Conservation (phyloP, 2,888 invertebrate genomes). For the Apodemia hepburni region DNA sequence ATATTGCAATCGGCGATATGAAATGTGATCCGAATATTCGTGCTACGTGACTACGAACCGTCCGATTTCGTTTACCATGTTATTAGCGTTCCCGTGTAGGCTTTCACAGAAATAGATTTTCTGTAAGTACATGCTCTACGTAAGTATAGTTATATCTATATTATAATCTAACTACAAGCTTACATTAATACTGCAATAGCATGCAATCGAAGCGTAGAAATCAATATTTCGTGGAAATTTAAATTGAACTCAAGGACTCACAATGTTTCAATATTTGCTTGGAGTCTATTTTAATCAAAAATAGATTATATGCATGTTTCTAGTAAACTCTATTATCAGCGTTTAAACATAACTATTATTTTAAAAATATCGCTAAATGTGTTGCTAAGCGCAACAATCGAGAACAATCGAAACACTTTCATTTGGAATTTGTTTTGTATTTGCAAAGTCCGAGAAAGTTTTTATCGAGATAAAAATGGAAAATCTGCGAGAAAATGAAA, state of each 20-base stretch:
- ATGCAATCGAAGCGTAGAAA: constrained; percentile 25
- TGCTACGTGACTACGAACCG: not conserved
- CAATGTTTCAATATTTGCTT: constrained; percentile 2
- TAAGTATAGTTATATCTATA: not conserved
- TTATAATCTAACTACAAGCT: constrained; percentile 12
- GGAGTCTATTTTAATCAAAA: not conserved
- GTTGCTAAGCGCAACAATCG: too few relatives aligned
- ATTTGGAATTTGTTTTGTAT: too few relatives aligned
- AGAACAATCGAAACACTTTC: too few relatives aligned
- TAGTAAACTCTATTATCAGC: too few relatives aligned
- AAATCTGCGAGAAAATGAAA: too few relatives aligned
- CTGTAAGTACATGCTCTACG: constrained; percentile 19
- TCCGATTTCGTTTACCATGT: constrained; percentile 14
- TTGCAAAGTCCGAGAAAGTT: too few relatives aligned
- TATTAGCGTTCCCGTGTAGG: constrained; percentile 16
- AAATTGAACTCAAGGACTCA: not conserved
- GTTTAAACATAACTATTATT: too few relatives aligned
- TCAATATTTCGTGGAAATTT: constrained; percentile 21
- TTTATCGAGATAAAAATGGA: too few relatives aligned
- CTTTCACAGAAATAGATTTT: constrained; percentile 26
- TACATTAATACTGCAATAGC: constrained; percentile 24
- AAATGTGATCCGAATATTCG: constrained; percentile 8
- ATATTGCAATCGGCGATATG: not conserved
- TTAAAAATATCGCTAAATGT: too few relatives aligned
- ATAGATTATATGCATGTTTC: not conserved